These are phyloP conservation scores for Dreissena polymorpha DNA, from an alignment of 1,140 invertebrate genomes.

Conservation along the genomic window DNA sequence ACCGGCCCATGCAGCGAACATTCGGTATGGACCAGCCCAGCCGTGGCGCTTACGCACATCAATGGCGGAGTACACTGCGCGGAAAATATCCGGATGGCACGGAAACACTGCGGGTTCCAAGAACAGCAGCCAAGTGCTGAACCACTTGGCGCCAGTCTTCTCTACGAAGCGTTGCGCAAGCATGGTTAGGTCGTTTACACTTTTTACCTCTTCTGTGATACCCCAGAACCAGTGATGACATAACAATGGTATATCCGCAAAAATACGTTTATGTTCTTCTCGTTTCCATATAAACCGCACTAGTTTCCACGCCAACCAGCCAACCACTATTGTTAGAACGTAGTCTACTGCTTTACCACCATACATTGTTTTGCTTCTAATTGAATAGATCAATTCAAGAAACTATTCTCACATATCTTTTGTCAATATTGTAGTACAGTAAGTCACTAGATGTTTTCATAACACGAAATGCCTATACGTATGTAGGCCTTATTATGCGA, in stretches of 20 bases:
- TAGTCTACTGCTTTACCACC: background rate
- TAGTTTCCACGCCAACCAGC: background rate
- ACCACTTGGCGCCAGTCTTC: slow-evolving; percentile 7
- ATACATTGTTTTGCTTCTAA: too few relatives aligned
- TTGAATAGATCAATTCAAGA: too few relatives aligned
- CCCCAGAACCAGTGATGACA: slow-evolving; percentile 5
- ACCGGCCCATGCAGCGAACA: slow-evolving; percentile 31
- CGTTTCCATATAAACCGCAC: background rate
- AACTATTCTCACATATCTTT: too few relatives aligned
- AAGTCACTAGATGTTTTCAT: too few relatives aligned
- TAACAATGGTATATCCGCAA: background rate
- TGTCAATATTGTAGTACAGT: too few relatives aligned
- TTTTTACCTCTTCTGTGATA: background rate
- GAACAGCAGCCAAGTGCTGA: slow-evolving; percentile 9
- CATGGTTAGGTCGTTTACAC: background rate
- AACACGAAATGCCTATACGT: too few relatives aligned
- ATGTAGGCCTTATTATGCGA: too few relatives aligned
- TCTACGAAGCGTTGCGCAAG: slow-evolving; percentile 2
- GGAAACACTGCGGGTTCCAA: slow-evolving; percentile 6
- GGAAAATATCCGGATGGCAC: background rate
- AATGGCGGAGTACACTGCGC: slow-evolving; percentile 10
- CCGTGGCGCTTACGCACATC: slow-evolving; percentile 22
- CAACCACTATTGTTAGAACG: background rate
- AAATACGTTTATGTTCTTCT: background rate
- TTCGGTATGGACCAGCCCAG: slow-evolving; percentile 36